Evolutionary conservation across 2,113 vertebrate species (phyloP), one percentile per base, ranked within the genome.

Genomic region (Colinus virginianus): DNA sequence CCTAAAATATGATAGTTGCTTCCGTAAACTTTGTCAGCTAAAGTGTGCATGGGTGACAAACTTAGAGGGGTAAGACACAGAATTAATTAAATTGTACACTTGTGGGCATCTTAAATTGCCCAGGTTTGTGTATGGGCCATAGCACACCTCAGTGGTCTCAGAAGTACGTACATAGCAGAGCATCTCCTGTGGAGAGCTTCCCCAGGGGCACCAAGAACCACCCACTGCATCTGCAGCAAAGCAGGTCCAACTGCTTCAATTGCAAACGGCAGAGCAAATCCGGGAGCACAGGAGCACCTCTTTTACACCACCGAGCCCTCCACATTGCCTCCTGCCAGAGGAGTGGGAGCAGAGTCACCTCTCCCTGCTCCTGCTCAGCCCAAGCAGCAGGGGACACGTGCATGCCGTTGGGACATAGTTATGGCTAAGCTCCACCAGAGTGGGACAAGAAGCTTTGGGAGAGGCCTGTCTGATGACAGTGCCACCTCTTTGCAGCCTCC

Each of bases 361-460:
- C 21, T 25, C 59, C 74, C 42, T 23, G 21, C 15, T 78, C 1
- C 43, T 19, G 84, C 62, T 22, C 9, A 2, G 82, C 34, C 38
- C 0, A 6, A 58, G 88, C 62, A 87, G 53, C 70, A 11, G 83
- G 84, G 72, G 63, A 75, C 69, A 23, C 71, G 30, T 66, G 1
- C 5, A 2, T 8, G 0, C 28, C 7, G 53, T 0, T 0, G 36
- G 63, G 70, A 38, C 78, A 69, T 63, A 38, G 63, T 43, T 4
- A 40, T 38, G 16, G 49, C 78, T 93, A 89, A 90, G 84, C 94
- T 77, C n/a, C 55, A 59, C 13, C 75, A 69, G 68, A 67, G 42
- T 59, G 32, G 14, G 78, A 67, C 83, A 91, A 95, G 90, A 40
- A 95, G 87, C 93, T 96, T 92, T 94, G 40, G 81, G 53, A 74